Conservation (phyloP, 2,797 vertebrate species). For the Margarornis squamiger region DNA sequence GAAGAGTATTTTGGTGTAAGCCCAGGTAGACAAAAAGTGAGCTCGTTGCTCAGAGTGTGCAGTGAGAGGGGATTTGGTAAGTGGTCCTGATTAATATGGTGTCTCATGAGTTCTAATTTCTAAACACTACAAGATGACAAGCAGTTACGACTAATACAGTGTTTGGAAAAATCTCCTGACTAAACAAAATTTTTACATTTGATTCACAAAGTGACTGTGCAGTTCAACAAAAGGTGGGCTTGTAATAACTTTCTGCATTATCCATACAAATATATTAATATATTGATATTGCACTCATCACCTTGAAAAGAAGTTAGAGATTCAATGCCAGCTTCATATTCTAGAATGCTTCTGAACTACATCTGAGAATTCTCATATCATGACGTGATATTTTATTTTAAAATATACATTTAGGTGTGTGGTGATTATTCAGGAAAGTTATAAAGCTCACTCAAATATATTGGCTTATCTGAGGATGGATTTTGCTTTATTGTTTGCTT, state of each 20-base stretch:
- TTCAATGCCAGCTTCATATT: background rate
- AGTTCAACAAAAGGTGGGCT: background rate
- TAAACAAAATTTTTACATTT: background rate
- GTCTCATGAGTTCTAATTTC: background rate
- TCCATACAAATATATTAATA: background rate
- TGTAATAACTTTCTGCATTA: background rate
- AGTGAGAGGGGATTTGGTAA: background rate
- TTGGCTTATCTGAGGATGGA: background rate
- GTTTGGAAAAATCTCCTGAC: background rate
- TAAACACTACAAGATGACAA: background rate
- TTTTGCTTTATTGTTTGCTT: background rate
- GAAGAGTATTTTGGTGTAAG: background rate
- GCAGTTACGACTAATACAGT: background rate
- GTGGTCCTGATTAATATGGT: background rate
- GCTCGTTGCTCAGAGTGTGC: background rate
- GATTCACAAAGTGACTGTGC: background rate
- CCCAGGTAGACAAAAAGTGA: background rate
- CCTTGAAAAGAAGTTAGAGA: background rate
- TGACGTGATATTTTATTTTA: conserved; percentile 11
- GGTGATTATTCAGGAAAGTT: background rate
- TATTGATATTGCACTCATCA: background rate
- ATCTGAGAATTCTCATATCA: background rate
- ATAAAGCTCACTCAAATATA: background rate
- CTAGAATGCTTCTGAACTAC: background rate
- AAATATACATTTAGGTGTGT: background rate